phyloP scores from a whole-genome alignment of 2,888 invertebrate genomes.

The Oegoconia quadripuncta region DNA sequence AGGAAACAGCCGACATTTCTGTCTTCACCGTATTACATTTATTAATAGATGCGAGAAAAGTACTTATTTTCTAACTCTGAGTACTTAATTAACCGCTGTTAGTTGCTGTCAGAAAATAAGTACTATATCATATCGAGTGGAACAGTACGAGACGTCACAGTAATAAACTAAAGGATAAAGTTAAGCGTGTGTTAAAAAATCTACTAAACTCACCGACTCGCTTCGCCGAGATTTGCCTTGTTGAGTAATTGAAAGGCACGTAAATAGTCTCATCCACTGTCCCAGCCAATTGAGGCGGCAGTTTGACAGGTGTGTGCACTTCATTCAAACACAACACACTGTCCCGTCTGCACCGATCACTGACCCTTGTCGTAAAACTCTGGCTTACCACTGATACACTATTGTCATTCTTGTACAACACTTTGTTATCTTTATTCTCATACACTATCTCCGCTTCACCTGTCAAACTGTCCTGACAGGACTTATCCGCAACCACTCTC shows the following conservation, averaged over 20 bases:
- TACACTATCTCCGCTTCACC: constrained; percentile 78
- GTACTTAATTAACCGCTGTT: too few species aligned
- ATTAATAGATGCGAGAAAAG: too few species aligned
- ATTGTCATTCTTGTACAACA: constrained; percentile 53
- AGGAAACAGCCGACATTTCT: too few species aligned
- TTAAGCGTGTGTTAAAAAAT: too few species aligned
- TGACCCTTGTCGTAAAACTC: constrained; percentile 62
- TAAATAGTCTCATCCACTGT: constrained; percentile 79
- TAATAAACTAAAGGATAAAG: too few species aligned
- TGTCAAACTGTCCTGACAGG: constrained; percentile 66
- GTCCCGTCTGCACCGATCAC: constrained; percentile 63
- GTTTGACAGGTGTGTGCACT: constrained; percentile 71
- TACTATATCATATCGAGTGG: too few species aligned
- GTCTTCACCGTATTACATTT: too few species aligned
- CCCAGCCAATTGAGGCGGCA: constrained; percentile 70
- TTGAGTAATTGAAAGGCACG: constrained; percentile 83
- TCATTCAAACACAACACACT: constrained; percentile 79
- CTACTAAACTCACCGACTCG: constrained; percentile 62
- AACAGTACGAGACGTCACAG: neutral
- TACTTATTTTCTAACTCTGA: too few species aligned
- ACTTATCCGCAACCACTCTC: constrained; percentile 70
- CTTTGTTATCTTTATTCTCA: constrained; percentile 40
- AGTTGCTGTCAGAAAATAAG: too few species aligned
- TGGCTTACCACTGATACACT: constrained; percentile 35
- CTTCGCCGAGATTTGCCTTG: constrained; percentile 62